Percentiles rank a stretch among this genome's conserved stretches.
phyloP scores from a whole-genome alignment of 2,113 vertebrate species.

The Crotophaga sulcirostris region DNA sequence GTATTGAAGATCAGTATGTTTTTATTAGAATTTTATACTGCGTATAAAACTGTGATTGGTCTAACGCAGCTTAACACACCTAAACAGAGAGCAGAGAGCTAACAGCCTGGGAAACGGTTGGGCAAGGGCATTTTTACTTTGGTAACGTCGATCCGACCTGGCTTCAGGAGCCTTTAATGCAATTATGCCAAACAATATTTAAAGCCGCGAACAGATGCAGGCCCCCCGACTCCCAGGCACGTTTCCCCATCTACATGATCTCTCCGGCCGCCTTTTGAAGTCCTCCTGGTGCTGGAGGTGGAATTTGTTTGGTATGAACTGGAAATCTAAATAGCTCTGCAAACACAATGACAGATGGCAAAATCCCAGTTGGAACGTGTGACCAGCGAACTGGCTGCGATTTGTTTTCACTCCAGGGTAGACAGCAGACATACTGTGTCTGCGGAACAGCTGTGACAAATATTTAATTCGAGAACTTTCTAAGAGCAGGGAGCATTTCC shows the following conservation, averaged over 20 bases:
- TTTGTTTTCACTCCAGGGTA: slow-evolving; percentile 70
- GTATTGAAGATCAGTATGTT: background rate
- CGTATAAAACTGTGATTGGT: background rate
- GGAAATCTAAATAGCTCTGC: slow-evolving; percentile 75
- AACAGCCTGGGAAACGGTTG: background rate
- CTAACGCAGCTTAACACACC: background rate
- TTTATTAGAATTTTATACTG: background rate
- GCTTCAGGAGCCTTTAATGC: background rate
- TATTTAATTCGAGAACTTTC: slow-evolving; percentile 58
- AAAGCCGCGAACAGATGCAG: slow-evolving; percentile 63
- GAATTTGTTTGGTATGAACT: slow-evolving; percentile 74
- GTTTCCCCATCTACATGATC: slow-evolving; percentile 64
- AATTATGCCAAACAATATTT: slow-evolving; percentile 24
- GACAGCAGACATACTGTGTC: slow-evolving; percentile 71
- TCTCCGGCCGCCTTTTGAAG: slow-evolving; percentile 66
- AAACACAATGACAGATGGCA: slow-evolving; percentile 79
- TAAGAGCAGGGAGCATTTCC: background rate
- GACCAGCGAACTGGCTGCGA: slow-evolving; percentile 72
- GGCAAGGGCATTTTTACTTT: background rate
- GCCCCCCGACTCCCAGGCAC: background rate
- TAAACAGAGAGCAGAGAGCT: background rate
- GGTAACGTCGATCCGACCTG: background rate
- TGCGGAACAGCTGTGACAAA: slow-evolving; percentile 68
- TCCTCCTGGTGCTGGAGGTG: slow-evolving; percentile 68
- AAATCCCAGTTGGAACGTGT: slow-evolving; percentile 76